A percentile compares a stretch with the other conserved stretches of the same genome.
Conservation (phyloP, 2,888 invertebrate genomes). For the Sinohyriopsis cumingii region DNA sequence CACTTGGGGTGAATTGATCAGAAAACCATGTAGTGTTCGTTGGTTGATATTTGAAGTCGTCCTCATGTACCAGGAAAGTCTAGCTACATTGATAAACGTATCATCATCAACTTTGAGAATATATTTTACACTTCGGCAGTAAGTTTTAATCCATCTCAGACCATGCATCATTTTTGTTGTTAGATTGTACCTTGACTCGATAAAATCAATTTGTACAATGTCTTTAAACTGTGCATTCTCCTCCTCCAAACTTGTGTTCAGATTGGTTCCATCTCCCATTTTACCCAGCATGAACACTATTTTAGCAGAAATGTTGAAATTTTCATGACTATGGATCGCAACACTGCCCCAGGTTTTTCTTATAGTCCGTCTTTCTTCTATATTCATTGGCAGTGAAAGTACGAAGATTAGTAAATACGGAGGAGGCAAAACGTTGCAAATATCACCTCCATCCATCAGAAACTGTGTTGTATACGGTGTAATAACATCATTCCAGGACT, state of each 20-base stretch:
- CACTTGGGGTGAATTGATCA: conserved; percentile 25
- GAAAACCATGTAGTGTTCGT: conserved; percentile 37
- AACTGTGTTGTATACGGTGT: too few species aligned
- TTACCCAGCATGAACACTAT: conserved; percentile 43
- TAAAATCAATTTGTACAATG: conserved; percentile 39
- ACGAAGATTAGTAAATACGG: too few species aligned
- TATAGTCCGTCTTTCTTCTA: too few species aligned
- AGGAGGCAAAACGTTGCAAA: too few species aligned
- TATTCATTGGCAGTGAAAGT: too few species aligned
- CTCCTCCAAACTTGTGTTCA: conserved; percentile 11
- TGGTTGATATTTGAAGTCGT: conserved; percentile 13
- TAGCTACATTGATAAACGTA: conserved; percentile 37
- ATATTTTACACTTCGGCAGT: conserved; percentile 33
- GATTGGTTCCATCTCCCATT: conserved; percentile 1
- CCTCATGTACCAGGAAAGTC: conserved; percentile 20
- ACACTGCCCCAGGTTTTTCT: too few species aligned
- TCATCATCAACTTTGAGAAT: conserved; percentile 46
- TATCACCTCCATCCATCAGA: too few species aligned
- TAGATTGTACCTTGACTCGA: conserved; percentile 39
- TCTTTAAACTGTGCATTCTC: conserved; percentile 33
- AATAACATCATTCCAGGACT: too few species aligned
- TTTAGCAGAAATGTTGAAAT: conserved; percentile 10
- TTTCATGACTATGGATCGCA: too few species aligned
- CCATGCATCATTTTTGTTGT: conserved; percentile 39
- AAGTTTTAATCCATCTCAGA: conserved; percentile 36